Evolutionary conservation across 2,797 vertebrate species (phyloP).

Genomic region (Hozukius guyotensis): DNA sequence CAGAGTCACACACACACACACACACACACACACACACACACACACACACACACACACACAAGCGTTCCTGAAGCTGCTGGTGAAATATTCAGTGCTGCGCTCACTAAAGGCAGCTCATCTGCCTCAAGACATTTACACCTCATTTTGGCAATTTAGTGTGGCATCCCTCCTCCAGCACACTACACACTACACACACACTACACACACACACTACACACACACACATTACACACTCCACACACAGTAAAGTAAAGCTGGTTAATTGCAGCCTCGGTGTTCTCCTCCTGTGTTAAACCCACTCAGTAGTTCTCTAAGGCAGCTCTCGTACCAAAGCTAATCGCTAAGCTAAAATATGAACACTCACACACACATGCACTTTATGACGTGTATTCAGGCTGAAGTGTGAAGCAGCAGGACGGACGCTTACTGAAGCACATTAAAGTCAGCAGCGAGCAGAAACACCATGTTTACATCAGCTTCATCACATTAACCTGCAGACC

Average conservation of each 20-base stretch:
- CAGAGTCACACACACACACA: constrained; percentile 1
- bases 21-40: constrained; percentile 8
- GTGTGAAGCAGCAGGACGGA: constrained; percentile 31
- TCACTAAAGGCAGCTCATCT: constrained; percentile 68
- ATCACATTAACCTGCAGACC: neutral
- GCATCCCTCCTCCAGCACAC: constrained; percentile 42
- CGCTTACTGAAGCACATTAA: constrained; percentile 24
- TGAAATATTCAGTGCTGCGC: constrained; percentile 58
- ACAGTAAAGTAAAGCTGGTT: constrained; percentile 41
- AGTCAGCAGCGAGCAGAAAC: neutral
- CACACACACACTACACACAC: neutral
- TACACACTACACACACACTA: constrained; percentile 4
- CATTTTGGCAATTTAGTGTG: constrained; percentile 70
- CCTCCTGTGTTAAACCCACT: constrained; percentile 32
- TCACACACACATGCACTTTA: neutral
- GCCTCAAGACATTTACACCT: constrained; percentile 76
- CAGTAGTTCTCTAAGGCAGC: constrained; percentile 42
- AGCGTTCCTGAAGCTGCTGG: constrained; percentile 54
- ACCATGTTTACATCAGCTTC: too few relatives aligned
- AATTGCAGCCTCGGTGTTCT: constrained; percentile 49
- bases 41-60: neutral
- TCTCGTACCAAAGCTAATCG: constrained; percentile 43
- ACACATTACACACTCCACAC: too few relatives aligned
- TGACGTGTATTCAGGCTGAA: constrained; percentile 8
- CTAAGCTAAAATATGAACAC: constrained; percentile 25